Evolutionary conservation across 2,797 vertebrate species (phyloP).

Genomic region (Masticophis lateralis): DNA sequence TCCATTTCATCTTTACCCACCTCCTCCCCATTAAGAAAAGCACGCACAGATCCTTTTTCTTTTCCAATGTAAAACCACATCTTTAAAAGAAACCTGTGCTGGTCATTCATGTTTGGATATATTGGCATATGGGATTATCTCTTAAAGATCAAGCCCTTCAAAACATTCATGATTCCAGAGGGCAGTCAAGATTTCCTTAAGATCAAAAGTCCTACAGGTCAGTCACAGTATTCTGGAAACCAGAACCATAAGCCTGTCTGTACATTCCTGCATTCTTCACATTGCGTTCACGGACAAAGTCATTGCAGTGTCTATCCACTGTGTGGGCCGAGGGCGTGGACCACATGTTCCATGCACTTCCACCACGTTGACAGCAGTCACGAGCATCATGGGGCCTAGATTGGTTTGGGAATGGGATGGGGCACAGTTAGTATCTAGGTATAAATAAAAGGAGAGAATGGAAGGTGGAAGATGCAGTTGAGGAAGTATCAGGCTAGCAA

Average conservation of each 20-base stretch:
- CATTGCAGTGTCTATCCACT: conserved; percentile 60
- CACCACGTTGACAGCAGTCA: conserved; percentile 65
- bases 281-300: conserved; percentile 67
- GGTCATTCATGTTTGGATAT: not conserved
- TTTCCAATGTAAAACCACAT: not conserved
- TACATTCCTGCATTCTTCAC: conserved; percentile 66
- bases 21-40: conserved; percentile 34
- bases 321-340: conserved; percentile 63
- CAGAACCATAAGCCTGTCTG: conserved; percentile 44
- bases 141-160: not conserved
- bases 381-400: conserved; percentile 73
- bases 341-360: conserved; percentile 67
- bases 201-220: conserved; percentile 61
- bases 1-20: not conserved
- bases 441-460: conserved; percentile 8
- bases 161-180: conserved; percentile 23
- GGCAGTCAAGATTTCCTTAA: conserved; percentile 26
- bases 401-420: conserved; percentile 70
- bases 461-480: conserved; percentile 13
- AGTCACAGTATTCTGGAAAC: conserved; percentile 61
- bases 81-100: conserved; percentile 16
- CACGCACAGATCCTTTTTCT: not conserved
- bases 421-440: conserved; percentile 68
- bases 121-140: conserved; percentile 22
- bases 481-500: conserved; percentile 18